Base-by-base conservation (phyloP, 2,113 vertebrate genomes). In the Benitochromis conjunctus region DNA sequence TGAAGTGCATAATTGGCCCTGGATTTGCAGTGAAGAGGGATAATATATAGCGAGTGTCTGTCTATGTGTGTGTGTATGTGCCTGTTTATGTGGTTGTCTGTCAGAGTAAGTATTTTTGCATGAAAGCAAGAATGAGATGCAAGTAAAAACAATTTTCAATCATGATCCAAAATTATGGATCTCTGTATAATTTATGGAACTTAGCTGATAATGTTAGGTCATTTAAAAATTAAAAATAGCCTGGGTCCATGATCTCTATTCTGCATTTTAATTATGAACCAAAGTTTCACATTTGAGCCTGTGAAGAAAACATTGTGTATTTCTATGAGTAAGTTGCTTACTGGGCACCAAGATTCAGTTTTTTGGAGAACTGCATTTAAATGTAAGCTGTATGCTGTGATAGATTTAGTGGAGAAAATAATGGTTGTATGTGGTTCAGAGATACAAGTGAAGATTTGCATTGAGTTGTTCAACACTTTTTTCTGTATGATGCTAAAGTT, bases 1-100 rank as follows among this genome's bases (percentile, higher is more conserved):
- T 93, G 84, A 91, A 92, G 92, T 86, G 88, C 87, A 92, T 93
- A 95, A 95, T 91, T 95, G 92, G 94, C 58, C 84, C 71, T 86
- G 80, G 38, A 89, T 91, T 89, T 79, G 62, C 69, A 88, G 83
- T 69, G 58, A 86, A 79, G 85, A 80, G 56, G 57, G 54, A 89
- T 48, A 82, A 60, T 64, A 38, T 81, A 21, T 51, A 76, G 24
- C 12, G 16, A 51, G 36, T 43, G 57, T 79, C 11, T 36, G 66
- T 48, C 31, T 36, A 18, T 46, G 3, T 57, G 18, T 41, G 57
- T 36, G 66, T 19, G 24, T 38, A 13, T n/a, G 18, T 48, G 66
- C 36, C 46, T 84, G 57, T 51, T 24, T 79, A 46, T 88, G 9
- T 54, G 43, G 36, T 14, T 62, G 29, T 90, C 16, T 60, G 24